A percentile compares a stretch with the other conserved stretches of the same genome.
Evolutionary conservation across 2,113 vertebrate species (phyloP).

Genomic region (Neolamprologus tretocephalus): DNA sequence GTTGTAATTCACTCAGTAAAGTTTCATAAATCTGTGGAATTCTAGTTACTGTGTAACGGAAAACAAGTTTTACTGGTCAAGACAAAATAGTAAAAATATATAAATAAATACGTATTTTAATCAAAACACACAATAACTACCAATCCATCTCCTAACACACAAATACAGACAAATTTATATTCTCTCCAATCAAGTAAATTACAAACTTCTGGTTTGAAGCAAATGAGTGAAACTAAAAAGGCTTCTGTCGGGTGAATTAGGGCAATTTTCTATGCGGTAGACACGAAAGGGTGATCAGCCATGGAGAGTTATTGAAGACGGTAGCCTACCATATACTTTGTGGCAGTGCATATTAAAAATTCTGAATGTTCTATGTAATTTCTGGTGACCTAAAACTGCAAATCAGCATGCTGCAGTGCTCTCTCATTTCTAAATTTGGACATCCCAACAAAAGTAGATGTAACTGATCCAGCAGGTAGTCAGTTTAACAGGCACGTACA

Average conservation of each 20-base stretch:
- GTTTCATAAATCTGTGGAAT: neutral
- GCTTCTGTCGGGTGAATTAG: slow-evolving; percentile 26
- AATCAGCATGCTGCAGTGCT: slow-evolving; percentile 64
- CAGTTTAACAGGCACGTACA: neutral
- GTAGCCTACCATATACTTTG: slow-evolving; percentile 70
- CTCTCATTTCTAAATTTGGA: slow-evolving; percentile 64
- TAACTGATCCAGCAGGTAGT: slow-evolving; percentile 62
- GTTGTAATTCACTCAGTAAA: neutral
- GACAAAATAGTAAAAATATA: neutral
- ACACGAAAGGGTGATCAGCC: slow-evolving; percentile 64
- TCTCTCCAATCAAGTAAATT: neutral
- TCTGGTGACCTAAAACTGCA: slow-evolving; percentile 70
- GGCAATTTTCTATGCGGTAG: slow-evolving; percentile 44
- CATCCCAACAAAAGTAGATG: slow-evolving; percentile 54
- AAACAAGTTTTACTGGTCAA: neutral
- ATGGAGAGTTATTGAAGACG: slow-evolving; percentile 70
- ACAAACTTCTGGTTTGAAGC: neutral
- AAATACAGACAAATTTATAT: neutral
- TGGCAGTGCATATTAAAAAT: slow-evolving; percentile 71
- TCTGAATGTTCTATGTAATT: slow-evolving; percentile 71
- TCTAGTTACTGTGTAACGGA: neutral
- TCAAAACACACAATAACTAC: neutral
- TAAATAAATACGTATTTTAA: neutral
- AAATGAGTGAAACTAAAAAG: slow-evolving; percentile 16
- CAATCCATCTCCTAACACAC: neutral